phyloP scores from a whole-genome alignment of 2,888 invertebrate species.

The Heterodera filipjevi region DNA sequence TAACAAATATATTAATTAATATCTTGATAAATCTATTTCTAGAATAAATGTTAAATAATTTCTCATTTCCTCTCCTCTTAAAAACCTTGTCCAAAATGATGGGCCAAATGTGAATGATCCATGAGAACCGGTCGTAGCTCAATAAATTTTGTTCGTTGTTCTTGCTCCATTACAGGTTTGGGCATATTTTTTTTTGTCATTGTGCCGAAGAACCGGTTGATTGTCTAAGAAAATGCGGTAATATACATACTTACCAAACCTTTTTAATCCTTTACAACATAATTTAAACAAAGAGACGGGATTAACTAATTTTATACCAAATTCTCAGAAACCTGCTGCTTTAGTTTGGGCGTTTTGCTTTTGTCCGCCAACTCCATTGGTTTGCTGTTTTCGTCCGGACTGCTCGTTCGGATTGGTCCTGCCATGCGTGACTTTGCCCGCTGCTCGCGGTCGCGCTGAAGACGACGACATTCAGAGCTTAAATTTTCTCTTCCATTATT shows the following conservation, averaged over 20 bases:
- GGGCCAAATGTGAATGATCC: not conserved
- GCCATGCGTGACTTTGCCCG: not conserved
- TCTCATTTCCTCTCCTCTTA: not conserved
- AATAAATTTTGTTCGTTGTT: not conserved
- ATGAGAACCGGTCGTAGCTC: not conserved
- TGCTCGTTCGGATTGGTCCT: not conserved
- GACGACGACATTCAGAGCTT: not conserved
- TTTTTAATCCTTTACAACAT: too few relatives aligned
- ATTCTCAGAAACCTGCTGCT: not conserved
- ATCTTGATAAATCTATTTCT: not conserved
- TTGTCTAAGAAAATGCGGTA: not conserved
- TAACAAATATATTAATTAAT: not conserved
- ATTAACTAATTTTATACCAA: not conserved
- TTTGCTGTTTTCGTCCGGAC: conserved; percentile 7
- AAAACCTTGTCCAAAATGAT: conserved; percentile 6
- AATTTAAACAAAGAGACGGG: too few relatives aligned
- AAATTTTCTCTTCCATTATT: not conserved
- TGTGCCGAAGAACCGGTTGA: not conserved
- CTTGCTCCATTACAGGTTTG: not conserved
- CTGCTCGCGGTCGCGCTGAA: conserved; percentile 13
- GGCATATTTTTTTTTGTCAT: not conserved
- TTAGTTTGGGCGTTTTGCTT: not conserved
- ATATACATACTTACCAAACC: not conserved
- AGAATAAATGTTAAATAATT: not conserved
- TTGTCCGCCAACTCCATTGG: not conserved